phyloP scores from a whole-genome alignment of 2,113 vertebrate genomes.

The Elgaria multicarinata region DNA sequence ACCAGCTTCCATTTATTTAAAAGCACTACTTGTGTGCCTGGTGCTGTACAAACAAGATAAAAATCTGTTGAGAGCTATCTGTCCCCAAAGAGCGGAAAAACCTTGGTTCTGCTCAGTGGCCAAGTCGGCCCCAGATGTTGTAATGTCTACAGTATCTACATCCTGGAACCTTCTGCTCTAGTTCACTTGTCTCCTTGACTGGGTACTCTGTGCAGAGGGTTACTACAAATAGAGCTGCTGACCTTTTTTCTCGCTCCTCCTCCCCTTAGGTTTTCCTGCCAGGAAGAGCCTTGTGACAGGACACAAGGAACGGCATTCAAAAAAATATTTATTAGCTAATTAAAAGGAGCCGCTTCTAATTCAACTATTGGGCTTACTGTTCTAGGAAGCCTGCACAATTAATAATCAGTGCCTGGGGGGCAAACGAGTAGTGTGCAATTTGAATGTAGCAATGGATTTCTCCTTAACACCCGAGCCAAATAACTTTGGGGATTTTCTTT shows the following conservation, averaged over 20 bases:
- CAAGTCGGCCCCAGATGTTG: not conserved
- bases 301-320: slow-evolving; percentile 35
- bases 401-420: not conserved
- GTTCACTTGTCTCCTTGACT: slow-evolving; percentile 8
- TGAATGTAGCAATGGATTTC: not conserved
- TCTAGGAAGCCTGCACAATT: slow-evolving; percentile 12
- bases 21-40: not conserved
- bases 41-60: not conserved
- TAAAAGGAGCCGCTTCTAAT: slow-evolving; percentile 12
- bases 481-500: not conserved
- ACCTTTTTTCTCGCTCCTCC: slow-evolving; percentile 43
- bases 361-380: not conserved
- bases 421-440: not conserved
- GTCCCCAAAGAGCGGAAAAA: not conserved
- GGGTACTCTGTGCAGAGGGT: slow-evolving; percentile 21
- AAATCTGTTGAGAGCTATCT: not conserved
- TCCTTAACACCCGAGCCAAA: not conserved
- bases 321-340: slow-evolving; percentile 31
- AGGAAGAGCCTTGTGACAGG: not conserved
- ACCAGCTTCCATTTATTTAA: too few relatives aligned
- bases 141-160: not conserved
- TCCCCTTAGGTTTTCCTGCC: slow-evolving; percentile 44
- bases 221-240: slow-evolving; percentile 30
- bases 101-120: not conserved
- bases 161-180: slow-evolving; percentile 19